These are phyloP conservation scores for Drosophila lini DNA, from an alignment of 1,140 invertebrate genomes.

Conservation along the genomic window DNA sequence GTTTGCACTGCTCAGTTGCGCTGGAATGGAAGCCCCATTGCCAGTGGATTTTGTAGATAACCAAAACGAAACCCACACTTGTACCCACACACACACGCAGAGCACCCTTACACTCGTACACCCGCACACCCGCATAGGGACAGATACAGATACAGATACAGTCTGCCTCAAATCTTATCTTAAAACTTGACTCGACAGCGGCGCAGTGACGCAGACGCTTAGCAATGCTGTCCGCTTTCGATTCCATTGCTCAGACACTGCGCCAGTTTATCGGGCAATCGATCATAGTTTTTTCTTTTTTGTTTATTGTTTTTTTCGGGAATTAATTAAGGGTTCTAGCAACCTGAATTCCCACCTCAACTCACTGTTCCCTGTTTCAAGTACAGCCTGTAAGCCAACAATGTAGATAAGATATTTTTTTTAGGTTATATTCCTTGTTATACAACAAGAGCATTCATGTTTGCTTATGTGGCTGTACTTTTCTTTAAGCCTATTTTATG, in stretches of 20 bases:
- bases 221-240: constrained; percentile 30
- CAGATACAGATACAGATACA: constrained; percentile 20
- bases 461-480: background rate
- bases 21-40: constrained; percentile 57
- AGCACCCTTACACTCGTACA: constrained; percentile 4
- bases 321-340: background rate
- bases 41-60: constrained; percentile 76
- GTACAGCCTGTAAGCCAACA: background rate
- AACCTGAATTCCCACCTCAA: background rate
- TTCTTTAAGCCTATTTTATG: background rate
- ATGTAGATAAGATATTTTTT: background rate
- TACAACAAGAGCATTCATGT: background rate
- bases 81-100: constrained; percentile 10
- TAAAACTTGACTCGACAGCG: constrained; percentile 79
- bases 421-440: background rate
- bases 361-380: no score
- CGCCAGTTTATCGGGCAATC: constrained; percentile 23
- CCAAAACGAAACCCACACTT: constrained; percentile 35
- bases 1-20: constrained; percentile 69
- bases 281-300: constrained; percentile 9
- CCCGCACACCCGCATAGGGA: constrained; percentile 15
- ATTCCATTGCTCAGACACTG: constrained; percentile 25
- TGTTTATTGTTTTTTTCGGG: background rate
- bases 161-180: constrained; percentile 77
- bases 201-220: constrained; percentile 51